phyloP scores from a whole-genome alignment of 2,888 invertebrate species.

The Bellardia pandia region DNA sequence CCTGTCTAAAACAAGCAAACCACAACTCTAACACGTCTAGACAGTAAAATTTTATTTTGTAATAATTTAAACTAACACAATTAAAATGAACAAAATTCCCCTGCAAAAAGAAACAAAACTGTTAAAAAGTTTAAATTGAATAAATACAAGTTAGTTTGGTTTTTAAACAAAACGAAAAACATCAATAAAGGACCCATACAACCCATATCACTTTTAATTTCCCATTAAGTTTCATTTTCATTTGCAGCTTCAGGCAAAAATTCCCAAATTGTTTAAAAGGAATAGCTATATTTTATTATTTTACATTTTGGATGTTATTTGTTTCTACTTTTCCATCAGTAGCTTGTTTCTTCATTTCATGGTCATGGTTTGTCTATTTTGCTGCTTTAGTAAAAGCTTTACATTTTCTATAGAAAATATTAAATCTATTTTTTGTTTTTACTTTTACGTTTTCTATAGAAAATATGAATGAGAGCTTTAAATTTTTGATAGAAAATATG shows the following conservation, averaged over 20 bases:
- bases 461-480: no score
- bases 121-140: neutral
- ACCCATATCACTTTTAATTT: no score
- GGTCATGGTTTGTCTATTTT: no score
- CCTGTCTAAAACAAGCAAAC: neutral
- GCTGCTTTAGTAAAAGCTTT: no score
- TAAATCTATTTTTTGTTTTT: no score
- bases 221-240: no score
- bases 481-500: no score
- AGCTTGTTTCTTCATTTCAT: neutral
- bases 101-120: neutral
- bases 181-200: no score
- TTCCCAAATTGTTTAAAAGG: neutral
- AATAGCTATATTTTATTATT: neutral
- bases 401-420: no score
- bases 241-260: neutral
- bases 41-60: slow-evolving; percentile 55
- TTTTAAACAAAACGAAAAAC: no score
- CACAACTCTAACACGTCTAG: slow-evolving; percentile 23
- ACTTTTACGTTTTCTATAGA: no score
- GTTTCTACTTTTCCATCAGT: neutral
- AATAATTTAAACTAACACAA: slow-evolving; percentile 13
- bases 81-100: neutral
- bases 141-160: no score
- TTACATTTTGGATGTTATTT: neutral